Evolutionary conservation across 2,113 vertebrate species (phyloP).

Genomic region (Chaetops frenatus): DNA sequence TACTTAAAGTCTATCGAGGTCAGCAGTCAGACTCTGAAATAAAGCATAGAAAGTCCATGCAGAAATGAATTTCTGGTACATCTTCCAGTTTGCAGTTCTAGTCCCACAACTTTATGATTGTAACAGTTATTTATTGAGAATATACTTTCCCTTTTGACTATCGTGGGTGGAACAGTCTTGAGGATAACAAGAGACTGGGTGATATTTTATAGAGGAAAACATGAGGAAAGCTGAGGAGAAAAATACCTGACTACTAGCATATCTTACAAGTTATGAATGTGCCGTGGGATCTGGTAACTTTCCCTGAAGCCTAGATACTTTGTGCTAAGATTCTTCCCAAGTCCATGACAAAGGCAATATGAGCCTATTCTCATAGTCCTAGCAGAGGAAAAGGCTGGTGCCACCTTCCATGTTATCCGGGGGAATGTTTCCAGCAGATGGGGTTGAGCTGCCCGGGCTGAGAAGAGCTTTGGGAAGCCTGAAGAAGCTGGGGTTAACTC

Average conservation of each 20-base stretch:
- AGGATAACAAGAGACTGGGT: neutral
- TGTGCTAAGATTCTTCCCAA: neutral
- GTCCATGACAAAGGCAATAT: fast-evolving
- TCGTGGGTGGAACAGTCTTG: neutral
- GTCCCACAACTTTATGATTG: fast-evolving
- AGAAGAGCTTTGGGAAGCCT: neutral
- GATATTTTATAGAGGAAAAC: neutral
- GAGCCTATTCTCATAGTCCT: neutral
- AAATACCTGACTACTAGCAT: neutral
- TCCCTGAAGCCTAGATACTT: neutral
- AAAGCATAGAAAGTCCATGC: neutral
- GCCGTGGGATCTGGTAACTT: neutral
- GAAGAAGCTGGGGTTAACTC: neutral
- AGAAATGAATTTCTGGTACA: neutral
- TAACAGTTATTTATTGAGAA: neutral
- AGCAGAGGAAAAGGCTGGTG: neutral
- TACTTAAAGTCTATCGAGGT: neutral
- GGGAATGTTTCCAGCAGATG: neutral
- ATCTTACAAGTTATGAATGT: neutral
- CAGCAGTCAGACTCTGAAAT: neutral
- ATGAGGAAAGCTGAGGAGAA: neutral
- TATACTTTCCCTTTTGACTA: neutral
- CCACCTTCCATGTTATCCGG: neutral
- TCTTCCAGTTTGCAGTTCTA: neutral
- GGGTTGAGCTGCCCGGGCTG: neutral